Evolutionary conservation across 2,113 vertebrate species (phyloP), one percentile per base, ranked within the genome.

Genomic region (Archilochus colubris): DNA sequence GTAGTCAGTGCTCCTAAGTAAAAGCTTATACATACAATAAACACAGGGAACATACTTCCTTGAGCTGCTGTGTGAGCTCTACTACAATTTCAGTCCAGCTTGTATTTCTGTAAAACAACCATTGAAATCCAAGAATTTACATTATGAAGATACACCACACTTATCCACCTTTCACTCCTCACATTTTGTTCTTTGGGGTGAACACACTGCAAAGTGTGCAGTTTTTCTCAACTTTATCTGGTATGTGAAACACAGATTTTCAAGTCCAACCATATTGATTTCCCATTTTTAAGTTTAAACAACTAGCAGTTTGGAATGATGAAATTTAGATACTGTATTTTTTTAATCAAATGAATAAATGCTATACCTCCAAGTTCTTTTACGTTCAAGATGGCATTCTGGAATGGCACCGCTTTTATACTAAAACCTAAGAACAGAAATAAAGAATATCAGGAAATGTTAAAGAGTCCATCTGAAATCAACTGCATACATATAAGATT

Each of bases 311-410:
- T 78, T 38, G 33, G 10, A 63, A 36, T 6, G 13, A 72, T 31
- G 10, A 70, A 19, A 36, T 78, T 82, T 67, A 75, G 40, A 83
- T 16, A 79, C 7, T 46, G 63, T 13, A 75, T 38, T 79, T 90
- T 80, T 53, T 83, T 36, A 57, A 81, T 13, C 18, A 69, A 95
- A 82, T 57, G 1, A 96, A 89, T 74, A 97, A 93, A 92, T 38
- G 51, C 66, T 96, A 97, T 99, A 99, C 99, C 99, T 99, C 99
- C 99, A 72, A 99, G 99, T 98, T 99, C 99, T 98, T 99, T 99
- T 86, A 99, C 98, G 92, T 99, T 99, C 98, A 99, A 97, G 97
- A 99, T 98, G 94, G 99, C 99, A 96, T 99, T 99, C 97, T 99
- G 98, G 97, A 99, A 99, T 91, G 99, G 98, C 95, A 99, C 99